phyloP scores from a whole-genome alignment of 1,140 invertebrate genomes.

The Antheraea mylitta region DNA sequence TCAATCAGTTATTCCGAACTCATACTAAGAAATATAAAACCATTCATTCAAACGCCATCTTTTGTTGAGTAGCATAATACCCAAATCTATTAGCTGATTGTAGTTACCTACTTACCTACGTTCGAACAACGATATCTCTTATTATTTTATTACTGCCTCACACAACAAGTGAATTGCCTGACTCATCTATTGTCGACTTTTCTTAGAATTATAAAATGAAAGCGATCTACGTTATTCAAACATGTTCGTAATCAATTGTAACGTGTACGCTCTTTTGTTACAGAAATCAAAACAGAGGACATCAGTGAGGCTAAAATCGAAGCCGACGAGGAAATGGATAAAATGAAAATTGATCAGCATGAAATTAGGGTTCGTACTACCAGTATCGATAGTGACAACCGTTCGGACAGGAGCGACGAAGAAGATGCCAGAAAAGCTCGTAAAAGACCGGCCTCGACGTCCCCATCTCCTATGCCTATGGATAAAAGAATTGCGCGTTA shows the following conservation, averaged over 20 bases:
- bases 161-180: constrained; percentile 54
- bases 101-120: constrained; percentile 20
- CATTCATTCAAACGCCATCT: constrained; percentile 29
- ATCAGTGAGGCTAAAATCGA: constrained; percentile 70
- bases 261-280: constrained; percentile 61
- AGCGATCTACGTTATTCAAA: constrained; percentile 65
- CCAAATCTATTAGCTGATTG: constrained; percentile 64
- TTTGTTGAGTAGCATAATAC: constrained; percentile 27
- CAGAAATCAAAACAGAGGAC: constrained; percentile 74
- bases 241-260: constrained; percentile 60
- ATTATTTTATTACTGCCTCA: constrained; percentile 53
- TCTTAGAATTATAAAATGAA: constrained; percentile 73
- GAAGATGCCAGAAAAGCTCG: constrained; percentile 61
- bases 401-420: constrained; percentile 74
- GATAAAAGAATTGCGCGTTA: constrained; percentile 85
- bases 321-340: constrained; percentile 48
- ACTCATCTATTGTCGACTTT: constrained; percentile 72
- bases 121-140: constrained; percentile 48
- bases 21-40: not conserved
- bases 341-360: constrained; percentile 51
- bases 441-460: constrained; percentile 73
- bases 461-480: constrained; percentile 80
- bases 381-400: constrained; percentile 69
- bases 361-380: constrained; percentile 53
- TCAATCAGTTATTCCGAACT: too few relatives aligned